phyloP scores from a whole-genome alignment of 1,140 invertebrate genomes.

The Schlechtendalia chinensis region DNA sequence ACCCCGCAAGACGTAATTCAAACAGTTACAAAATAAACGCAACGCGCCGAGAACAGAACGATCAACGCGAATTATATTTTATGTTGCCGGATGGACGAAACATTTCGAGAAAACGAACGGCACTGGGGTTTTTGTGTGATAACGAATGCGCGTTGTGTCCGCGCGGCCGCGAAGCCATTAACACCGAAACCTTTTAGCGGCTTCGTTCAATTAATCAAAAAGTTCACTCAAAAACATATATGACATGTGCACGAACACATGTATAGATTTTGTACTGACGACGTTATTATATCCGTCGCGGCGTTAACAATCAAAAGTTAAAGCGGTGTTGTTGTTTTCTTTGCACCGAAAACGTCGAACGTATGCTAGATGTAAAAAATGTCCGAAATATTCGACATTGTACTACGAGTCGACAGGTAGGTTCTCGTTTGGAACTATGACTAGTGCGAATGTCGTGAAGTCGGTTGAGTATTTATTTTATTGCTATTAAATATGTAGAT shows the following conservation, averaged over 20 bases:
- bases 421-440: no score
- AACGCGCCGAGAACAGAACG: not conserved
- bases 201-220: slow-evolving; percentile 38
- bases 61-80: not conserved
- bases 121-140: not conserved
- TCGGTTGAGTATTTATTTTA: no score
- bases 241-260: no score
- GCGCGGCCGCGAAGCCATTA: not conserved
- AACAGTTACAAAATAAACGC: not conserved
- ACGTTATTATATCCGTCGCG: no score
- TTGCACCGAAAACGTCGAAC: not conserved
- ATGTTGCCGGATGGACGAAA: not conserved
- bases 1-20: not conserved
- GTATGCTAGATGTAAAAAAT: not conserved
- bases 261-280: no score
- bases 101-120: not conserved
- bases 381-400: no score
- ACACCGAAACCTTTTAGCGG: not conserved
- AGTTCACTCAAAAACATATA: no score
- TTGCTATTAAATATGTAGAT: no score
- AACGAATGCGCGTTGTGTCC: not conserved
- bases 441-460: no score
- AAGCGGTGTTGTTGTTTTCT: not conserved
- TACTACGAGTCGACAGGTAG: no score
- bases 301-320: not conserved